These are phyloP conservation scores for Luperina nickerlii DNA, from an alignment of 2,888 invertebrate species.

Conservation along the genomic window DNA sequence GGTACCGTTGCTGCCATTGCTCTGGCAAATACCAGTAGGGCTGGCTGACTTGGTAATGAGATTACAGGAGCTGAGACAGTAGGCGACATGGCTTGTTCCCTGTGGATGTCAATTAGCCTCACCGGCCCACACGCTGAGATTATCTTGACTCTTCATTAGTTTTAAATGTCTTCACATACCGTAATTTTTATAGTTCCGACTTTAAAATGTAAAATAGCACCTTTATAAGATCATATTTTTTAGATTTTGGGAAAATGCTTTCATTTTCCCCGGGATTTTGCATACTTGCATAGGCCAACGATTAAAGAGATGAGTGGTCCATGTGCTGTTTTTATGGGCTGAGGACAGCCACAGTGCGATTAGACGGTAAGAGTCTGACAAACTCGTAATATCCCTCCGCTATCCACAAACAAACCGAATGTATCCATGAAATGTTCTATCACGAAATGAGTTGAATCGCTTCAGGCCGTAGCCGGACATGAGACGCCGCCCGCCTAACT, in stretches of 20 bases:
- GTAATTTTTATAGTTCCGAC: not conserved
- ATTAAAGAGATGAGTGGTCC: not conserved
- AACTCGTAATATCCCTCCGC: not conserved
- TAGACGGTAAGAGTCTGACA: not conserved
- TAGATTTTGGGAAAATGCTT: not conserved
- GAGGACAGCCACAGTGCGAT: not conserved
- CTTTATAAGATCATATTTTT: not conserved
- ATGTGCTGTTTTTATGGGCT: not conserved
- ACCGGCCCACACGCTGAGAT: not conserved
- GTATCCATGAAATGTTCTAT: not conserved
- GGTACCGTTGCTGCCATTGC: conserved; percentile 81
- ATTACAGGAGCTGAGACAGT: conserved; percentile 29
- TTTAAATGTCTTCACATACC: not conserved
- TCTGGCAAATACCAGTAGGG: conserved; percentile 70
- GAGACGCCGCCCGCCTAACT: not conserved
- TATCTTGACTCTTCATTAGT: not conserved
- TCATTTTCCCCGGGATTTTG: not conserved
- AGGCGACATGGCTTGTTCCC: not conserved
- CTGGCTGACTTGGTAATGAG: conserved; percentile 53
- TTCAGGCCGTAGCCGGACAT: not conserved
- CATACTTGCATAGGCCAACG: not conserved
- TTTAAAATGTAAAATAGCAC: not conserved
- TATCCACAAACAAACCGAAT: not conserved
- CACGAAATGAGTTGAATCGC: not conserved
- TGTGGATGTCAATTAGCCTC: not conserved